Conservation (phyloP, 2,113 vertebrate genomes). For the Rhinogobius similis region DNA sequence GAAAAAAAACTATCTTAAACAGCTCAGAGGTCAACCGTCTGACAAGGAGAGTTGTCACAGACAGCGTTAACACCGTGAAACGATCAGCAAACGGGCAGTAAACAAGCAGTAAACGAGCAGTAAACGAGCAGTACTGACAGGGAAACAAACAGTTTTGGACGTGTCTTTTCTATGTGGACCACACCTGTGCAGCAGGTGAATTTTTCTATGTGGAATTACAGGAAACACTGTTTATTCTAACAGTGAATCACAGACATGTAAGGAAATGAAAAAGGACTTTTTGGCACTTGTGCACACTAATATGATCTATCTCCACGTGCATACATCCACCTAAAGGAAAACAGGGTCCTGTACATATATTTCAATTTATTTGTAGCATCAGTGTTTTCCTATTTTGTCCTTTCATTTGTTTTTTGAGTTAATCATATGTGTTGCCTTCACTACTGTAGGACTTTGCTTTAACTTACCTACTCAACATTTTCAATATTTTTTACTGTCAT, state of each 20-base stretch:
- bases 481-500: constrained; percentile 83
- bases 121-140: neutral
- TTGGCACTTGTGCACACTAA: constrained; percentile 56
- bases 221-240: constrained; percentile 47
- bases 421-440: constrained; percentile 84
- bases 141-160: constrained; percentile 42
- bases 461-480: constrained; percentile 86
- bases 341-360: constrained; percentile 99
- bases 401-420: constrained; percentile 53
- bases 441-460: constrained; percentile 89
- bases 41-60: constrained; percentile 12
- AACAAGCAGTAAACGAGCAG: constrained; percentile 27
- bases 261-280: constrained; percentile 44
- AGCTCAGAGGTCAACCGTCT: constrained; percentile 63
- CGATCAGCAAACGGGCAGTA: neutral
- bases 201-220: constrained; percentile 51
- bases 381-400: constrained; percentile 92
- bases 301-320: constrained; percentile 34
- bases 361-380: constrained; percentile 98
- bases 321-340: constrained; percentile 84
- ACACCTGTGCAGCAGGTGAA: constrained; percentile 25
- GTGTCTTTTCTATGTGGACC: constrained; percentile 40
- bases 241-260: constrained; percentile 45
- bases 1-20: constrained; percentile 49
- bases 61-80: neutral